Conservation (phyloP, 2,888 invertebrate species). For the Macrostomum cliftonense region DNA sequence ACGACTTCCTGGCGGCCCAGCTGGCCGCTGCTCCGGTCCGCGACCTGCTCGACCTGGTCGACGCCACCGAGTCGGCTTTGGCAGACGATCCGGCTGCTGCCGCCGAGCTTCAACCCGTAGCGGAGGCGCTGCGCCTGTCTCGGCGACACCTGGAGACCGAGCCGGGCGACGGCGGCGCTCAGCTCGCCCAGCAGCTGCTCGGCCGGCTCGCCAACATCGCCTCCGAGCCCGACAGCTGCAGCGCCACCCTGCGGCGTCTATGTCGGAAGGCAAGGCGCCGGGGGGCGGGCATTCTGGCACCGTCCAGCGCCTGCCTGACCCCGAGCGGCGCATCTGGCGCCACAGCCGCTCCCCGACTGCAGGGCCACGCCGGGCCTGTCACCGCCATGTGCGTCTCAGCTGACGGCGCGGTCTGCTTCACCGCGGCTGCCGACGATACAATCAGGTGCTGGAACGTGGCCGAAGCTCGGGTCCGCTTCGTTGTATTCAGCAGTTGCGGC, state of each 20-base stretch:
- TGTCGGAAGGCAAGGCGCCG: no score
- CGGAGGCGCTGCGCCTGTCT: conserved; percentile 52
- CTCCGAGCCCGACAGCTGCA: no score
- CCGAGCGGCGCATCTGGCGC: no score
- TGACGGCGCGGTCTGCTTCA: conserved; percentile 25
- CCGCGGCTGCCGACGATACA: conserved; percentile 27
- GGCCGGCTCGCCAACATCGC: conserved; percentile 35
- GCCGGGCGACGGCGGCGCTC: conserved; percentile 43
- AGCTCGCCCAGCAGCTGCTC: conserved; percentile 55
- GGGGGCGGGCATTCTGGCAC: no score
- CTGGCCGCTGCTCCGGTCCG: conserved; percentile 56
- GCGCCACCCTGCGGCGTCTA: no score
- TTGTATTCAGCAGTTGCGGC: conserved; percentile 23
- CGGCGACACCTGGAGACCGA: conserved; percentile 58
- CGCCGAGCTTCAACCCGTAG: conserved; percentile 41
- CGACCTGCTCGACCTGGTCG: conserved; percentile 47
- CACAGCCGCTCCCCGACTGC: conserved; percentile 18
- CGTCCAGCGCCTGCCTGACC: no score
- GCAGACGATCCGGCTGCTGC: conserved; percentile 20
- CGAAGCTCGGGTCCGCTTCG: conserved; percentile 23
- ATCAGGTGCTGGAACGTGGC: conserved; percentile 30
- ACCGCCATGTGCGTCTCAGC: conserved; percentile 24
- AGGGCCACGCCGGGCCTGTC: conserved; percentile 27
- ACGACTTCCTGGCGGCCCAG: conserved; percentile 61
- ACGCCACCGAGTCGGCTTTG: conserved; percentile 47